A percentile compares a stretch with the other conserved stretches of the same genome.
phyloP scores from a whole-genome alignment of 2,888 invertebrate genomes.

The Amphipyra berbera region DNA sequence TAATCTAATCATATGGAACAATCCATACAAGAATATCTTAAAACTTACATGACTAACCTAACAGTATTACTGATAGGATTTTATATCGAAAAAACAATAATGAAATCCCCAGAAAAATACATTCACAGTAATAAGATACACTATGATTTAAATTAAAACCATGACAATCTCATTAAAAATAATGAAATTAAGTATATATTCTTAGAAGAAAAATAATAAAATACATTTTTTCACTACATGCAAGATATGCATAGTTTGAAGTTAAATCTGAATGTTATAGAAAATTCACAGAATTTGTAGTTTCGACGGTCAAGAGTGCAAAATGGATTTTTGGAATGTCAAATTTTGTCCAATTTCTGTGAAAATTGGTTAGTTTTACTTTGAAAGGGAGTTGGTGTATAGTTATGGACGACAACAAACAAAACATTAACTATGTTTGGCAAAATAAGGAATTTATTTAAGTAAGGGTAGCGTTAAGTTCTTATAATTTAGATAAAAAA shows the following conservation, averaged over 20 bases:
- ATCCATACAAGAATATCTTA: constrained; percentile 71
- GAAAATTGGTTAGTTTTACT: constrained; percentile 10
- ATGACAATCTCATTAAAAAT: constrained; percentile 11
- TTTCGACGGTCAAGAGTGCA: constrained; percentile 13
- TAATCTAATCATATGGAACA: constrained; percentile 71
- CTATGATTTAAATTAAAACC: constrained; percentile 44
- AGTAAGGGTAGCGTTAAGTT: constrained; percentile 6
- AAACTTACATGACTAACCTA: constrained; percentile 72
- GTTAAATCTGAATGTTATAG: constrained; percentile 13
- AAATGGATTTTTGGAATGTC: constrained; percentile 53
- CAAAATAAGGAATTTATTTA: constrained; percentile 16
- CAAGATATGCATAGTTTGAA: constrained; percentile 22
- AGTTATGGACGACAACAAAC: constrained; percentile 5
- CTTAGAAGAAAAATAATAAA: constrained; percentile 8
- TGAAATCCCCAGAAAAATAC: constrained; percentile 58
- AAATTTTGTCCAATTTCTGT: constrained; percentile 40
- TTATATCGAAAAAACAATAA: constrained; percentile 55
- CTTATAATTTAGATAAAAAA: constrained; percentile 7
- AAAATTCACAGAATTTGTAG: constrained; percentile 30
- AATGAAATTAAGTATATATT: constrained; percentile 23
- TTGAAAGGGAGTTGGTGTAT: constrained; percentile 1
- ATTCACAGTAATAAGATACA: constrained; percentile 46
- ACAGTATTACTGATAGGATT: constrained; percentile 60
- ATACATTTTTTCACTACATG: constrained; percentile 8
- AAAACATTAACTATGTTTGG: constrained; percentile 9